Evolutionary conservation across 92 coral and sea anemone genomes (phyloP).

Genomic region (Zoanthus sansibaricus): DNA sequence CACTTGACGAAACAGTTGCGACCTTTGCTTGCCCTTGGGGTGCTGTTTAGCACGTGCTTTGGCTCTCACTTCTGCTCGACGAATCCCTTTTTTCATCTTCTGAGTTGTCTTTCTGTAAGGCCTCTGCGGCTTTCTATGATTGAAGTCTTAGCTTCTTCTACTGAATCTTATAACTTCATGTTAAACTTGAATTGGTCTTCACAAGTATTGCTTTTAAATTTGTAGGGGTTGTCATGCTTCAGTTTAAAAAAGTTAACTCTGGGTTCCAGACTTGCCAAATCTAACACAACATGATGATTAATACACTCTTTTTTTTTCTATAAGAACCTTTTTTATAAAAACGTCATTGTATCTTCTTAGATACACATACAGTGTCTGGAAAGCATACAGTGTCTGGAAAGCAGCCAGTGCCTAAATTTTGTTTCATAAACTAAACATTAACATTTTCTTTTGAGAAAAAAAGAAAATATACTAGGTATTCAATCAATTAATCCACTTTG

Average conservation of each 20-base stretch:
- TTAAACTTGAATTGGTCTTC: conserved; percentile 40
- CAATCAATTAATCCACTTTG: too few species aligned
- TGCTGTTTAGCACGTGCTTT: conserved; percentile 22
- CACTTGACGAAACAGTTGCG: not conserved
- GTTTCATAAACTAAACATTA: too few species aligned
- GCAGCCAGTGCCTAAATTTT: too few species aligned
- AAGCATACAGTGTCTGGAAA: too few species aligned
- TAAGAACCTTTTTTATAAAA: too few species aligned
- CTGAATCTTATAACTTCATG: conserved; percentile 2
- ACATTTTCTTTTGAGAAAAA: too few species aligned
- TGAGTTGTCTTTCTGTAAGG: conserved; percentile 22
- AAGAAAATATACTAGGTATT: too few species aligned
- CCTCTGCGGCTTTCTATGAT: conserved; percentile 17
- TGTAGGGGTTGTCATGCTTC: conserved; percentile 29
- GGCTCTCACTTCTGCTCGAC: conserved; percentile 52
- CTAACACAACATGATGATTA: too few species aligned
- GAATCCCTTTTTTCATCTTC: conserved; percentile 54
- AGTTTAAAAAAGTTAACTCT: not conserved
- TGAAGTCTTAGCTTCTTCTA: conserved; percentile 4
- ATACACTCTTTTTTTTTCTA: too few species aligned
- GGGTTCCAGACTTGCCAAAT: too few species aligned
- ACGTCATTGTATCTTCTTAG: too few species aligned
- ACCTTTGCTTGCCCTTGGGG: not conserved
- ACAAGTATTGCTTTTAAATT: conserved; percentile 24
- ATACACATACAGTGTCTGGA: too few species aligned